These are phyloP conservation scores for Epiblema foenella DNA, from an alignment of 2,888 invertebrate genomes.

Conservation along the genomic window DNA sequence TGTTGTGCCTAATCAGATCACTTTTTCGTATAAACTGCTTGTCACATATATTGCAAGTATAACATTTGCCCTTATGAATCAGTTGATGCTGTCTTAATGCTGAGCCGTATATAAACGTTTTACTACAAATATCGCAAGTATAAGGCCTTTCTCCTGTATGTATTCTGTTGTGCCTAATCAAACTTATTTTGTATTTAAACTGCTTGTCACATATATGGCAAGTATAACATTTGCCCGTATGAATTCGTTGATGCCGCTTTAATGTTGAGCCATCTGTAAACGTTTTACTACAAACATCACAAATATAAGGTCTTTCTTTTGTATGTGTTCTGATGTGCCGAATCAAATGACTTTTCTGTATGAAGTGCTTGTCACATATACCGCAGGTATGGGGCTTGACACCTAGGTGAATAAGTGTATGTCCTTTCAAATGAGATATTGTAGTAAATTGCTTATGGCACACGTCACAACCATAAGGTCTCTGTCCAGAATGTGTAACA, in stretches of 20 bases:
- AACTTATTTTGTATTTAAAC: not conserved
- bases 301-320: not conserved
- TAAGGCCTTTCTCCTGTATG: not conserved
- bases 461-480: no score
- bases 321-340: not conserved
- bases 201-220: not conserved
- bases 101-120: not conserved
- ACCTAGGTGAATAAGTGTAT: not conserved
- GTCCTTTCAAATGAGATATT: no score
- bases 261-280: not conserved
- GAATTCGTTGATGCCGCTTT: not conserved
- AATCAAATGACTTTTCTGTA: not conserved
- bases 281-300: not conserved
- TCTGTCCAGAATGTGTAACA: no score
- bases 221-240: not conserved
- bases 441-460: no score
- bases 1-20: not conserved
- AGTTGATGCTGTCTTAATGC: not conserved
- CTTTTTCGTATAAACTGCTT: not conserved
- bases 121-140: not conserved
- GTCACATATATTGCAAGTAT: not conserved
- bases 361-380: not conserved
- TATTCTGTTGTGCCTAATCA: not conserved
- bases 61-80: not conserved
- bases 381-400: not conserved